phyloP scores from a whole-genome alignment of 2,113 vertebrate species.

The Bubo bubo region DNA sequence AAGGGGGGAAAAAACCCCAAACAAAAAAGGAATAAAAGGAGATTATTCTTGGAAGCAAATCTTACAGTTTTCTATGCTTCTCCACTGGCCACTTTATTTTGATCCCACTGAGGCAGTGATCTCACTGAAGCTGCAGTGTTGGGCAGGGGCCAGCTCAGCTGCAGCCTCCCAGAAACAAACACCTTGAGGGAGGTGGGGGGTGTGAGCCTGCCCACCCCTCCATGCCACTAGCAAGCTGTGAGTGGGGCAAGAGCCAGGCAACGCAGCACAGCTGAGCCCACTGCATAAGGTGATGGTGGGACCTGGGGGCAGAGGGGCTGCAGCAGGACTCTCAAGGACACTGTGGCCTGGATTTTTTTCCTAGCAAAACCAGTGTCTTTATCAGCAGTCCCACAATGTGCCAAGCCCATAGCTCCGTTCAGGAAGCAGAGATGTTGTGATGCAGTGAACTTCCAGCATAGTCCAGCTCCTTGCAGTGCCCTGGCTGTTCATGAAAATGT shows the following conservation, averaged over 20 bases:
- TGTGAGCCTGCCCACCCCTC: not conserved
- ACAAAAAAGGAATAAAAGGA: not conserved
- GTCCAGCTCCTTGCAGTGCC: not conserved
- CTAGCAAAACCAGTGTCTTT: not conserved
- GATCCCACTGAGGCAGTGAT: not conserved
- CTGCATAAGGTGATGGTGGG: fast-evolving
- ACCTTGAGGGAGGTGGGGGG: not conserved
- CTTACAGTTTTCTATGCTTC: not conserved
- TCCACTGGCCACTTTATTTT: not conserved
- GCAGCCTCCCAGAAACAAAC: not conserved
- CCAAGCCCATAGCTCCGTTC: fast-evolving
- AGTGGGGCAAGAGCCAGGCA: not conserved
- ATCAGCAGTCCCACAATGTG: not conserved
- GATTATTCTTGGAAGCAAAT: not conserved
- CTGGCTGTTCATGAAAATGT: not conserved
- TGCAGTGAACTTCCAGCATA: not conserved
- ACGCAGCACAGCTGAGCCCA: fast-evolving
- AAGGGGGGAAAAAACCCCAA: not conserved
- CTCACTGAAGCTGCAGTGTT: not conserved
- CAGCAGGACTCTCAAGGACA: not conserved
- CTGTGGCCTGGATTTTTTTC: not conserved
- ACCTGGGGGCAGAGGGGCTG: not conserved
- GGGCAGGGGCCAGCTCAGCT: not conserved
- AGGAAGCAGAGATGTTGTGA: not conserved
- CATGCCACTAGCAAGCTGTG: not conserved